Evolutionary conservation across 2,888 invertebrate species (phyloP).

Genomic region (Geotrupes spiniger): DNA sequence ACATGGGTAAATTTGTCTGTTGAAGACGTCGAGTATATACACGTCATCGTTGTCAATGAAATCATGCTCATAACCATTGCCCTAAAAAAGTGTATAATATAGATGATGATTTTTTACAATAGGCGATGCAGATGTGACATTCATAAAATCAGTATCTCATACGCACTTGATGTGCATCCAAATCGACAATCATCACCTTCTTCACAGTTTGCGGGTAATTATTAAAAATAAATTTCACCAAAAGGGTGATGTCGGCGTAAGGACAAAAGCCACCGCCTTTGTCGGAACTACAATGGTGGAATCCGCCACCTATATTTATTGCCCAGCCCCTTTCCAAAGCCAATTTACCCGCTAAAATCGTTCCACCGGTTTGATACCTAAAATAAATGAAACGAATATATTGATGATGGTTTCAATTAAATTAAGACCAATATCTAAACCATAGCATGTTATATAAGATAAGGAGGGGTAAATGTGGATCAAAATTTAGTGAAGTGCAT

Average conservation of each 20-base stretch:
- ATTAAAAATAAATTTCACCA: constrained; percentile 66
- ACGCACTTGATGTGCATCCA: constrained; percentile 85
- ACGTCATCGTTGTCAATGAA: constrained; percentile 68
- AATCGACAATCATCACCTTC: constrained; percentile 81
- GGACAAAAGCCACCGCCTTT: constrained; percentile 86
- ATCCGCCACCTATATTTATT: constrained; percentile 88
- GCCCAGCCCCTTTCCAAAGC: constrained; percentile 84
- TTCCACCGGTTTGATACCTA: constrained; percentile 78
- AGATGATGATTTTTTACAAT: too few species aligned
- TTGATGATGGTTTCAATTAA: too few species aligned
- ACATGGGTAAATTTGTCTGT: constrained; percentile 74
- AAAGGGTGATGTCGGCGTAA: constrained; percentile 84
- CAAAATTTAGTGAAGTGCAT: too few species aligned
- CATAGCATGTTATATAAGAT: too few species aligned
- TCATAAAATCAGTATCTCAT: not conserved
- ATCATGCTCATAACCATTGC: constrained; percentile 84
- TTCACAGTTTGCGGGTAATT: constrained; percentile 55
- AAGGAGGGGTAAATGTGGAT: too few species aligned
- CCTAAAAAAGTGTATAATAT: constrained; percentile 54
- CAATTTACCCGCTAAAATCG: constrained; percentile 77
- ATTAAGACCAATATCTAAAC: not conserved
- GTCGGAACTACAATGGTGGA: constrained; percentile 80
- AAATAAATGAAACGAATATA: constrained; percentile 21
- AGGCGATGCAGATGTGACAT: too few species aligned
- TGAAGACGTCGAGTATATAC: constrained; percentile 88